Conservation (phyloP, 2,113 vertebrate species). For the Taurulus bubalis region DNA sequence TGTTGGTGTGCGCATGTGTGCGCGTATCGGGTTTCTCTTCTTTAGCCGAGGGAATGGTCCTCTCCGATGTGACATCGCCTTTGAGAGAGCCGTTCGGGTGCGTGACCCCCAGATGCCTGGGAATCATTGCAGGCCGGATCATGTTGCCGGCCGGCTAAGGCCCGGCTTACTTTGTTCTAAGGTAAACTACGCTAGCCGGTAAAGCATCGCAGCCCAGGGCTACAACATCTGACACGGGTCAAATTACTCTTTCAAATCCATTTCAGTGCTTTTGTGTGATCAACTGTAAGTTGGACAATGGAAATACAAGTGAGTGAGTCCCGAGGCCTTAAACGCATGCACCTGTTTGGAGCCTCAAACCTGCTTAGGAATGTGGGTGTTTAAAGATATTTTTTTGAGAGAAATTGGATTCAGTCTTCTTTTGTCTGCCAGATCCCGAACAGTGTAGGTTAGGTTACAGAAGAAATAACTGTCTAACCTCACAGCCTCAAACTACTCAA, state of each 20-base stretch:
- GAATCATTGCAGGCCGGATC: slow-evolving; percentile 70
- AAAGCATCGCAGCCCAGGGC: slow-evolving; percentile 58
- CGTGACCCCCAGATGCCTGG: slow-evolving; percentile 72
- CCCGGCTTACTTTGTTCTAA: slow-evolving; percentile 73
- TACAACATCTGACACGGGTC: slow-evolving; percentile 56
- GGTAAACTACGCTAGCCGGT: slow-evolving; percentile 55
- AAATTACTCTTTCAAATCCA: slow-evolving; percentile 65
- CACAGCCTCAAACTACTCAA: slow-evolving; percentile 1
- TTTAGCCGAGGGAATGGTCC: slow-evolving; percentile 45
- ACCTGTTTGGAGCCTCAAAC: slow-evolving; percentile 36
- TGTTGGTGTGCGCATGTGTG: background rate
- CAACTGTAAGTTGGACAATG: slow-evolving; percentile 55
- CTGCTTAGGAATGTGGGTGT: slow-evolving; percentile 21
- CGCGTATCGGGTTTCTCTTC: slow-evolving; percentile 58
- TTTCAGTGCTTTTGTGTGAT: slow-evolving; percentile 63
- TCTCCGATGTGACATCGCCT: slow-evolving; percentile 55
- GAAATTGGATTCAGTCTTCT: slow-evolving; percentile 36
- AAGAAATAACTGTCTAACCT: background rate
- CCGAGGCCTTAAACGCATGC: slow-evolving; percentile 53
- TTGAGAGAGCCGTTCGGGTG: slow-evolving; percentile 50
- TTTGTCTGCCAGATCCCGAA: slow-evolving; percentile 22
- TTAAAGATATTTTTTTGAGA: slow-evolving; percentile 29
- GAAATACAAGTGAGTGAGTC: slow-evolving; percentile 54
- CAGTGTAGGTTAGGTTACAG: background rate
- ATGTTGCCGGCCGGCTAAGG: slow-evolving; percentile 66